Base-by-base conservation (phyloP, 2,888 invertebrate genomes). In the Parasteatoda lunata region DNA sequence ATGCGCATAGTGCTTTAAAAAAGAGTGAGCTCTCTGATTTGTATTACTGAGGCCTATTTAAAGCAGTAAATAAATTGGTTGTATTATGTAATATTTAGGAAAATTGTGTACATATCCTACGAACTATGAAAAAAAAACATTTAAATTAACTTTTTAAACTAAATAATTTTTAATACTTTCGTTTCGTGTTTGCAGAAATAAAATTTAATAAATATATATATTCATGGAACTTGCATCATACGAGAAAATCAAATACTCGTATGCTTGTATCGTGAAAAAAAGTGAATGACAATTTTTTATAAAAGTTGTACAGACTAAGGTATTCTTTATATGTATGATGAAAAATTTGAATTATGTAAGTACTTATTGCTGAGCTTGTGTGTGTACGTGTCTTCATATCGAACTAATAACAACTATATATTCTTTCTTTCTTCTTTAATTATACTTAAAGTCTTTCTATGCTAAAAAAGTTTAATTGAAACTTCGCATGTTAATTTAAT, bases 301-400 rank as follows among this genome's bases (percentile, higher is more conserved):
- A 59, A 59, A 59, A 59, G n/a, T 59, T 59, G 59, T 59, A 59
- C 59, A 59, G 59, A n/a, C 8, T n/a, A 59, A 59, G 59, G 59
- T 59, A 59, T 59, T 59, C 9, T 59, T 13, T 4, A 59, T 59
- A 59, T 59, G n/a, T 59, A 59, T 59, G n/a, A 59, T 9, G n/a
- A 59, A 59, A 59, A n/a, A 59, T 13, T n/a, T 6, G 59, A n/a
- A 30, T n/a, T 4, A 59, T 59, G 59, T 59, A n/a, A 13, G 9
- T 59, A 59, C 59, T 54, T 59, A 59, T 59, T 59, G 59, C 59
- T 59, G 59, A 59, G 59, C 59, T 59, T 59, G 59, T 59, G n/a
- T n/a, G 59, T 59, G n/a, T 13, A 59, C 30, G n/a, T 59, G 59
- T 59, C 59, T 59, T 59, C 7, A 11, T 59, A 59, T 30, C 30